Evolutionary conservation across 2,888 invertebrate genomes (phyloP).

Genomic region (Labia minor): DNA sequence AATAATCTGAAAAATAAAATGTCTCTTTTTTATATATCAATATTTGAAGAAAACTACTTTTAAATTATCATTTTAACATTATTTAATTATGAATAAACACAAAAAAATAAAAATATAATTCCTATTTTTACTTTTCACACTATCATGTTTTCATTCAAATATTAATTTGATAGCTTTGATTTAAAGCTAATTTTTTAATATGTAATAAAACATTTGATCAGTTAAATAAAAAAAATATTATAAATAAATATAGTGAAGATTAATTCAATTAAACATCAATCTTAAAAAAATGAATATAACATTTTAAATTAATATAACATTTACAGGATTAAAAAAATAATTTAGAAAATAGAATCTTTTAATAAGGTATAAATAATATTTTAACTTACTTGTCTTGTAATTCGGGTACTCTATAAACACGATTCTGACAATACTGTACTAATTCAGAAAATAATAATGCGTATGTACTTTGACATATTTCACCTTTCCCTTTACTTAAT

Average conservation of each 20-base stretch:
- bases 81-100: too few relatives aligned
- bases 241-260: too few relatives aligned
- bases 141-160: too few relatives aligned
- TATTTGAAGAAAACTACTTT: too few relatives aligned
- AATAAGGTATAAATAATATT: background rate
- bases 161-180: too few relatives aligned
- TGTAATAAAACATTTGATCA: too few relatives aligned
- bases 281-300: slow-evolving; percentile 18
- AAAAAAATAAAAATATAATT: too few relatives aligned
- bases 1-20: slow-evolving; percentile 55
- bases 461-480: slow-evolving; percentile 84
- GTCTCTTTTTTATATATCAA: too few relatives aligned
- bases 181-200: too few relatives aligned
- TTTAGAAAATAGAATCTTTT: background rate
- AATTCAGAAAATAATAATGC: slow-evolving; percentile 95
- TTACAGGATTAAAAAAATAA: background rate
- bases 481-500: slow-evolving; percentile 81
- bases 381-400: slow-evolving; percentile 74
- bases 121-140: too few relatives aligned
- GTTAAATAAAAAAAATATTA: too few relatives aligned
- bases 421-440: slow-evolving; percentile 95
- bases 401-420: slow-evolving; percentile 89
- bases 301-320: slow-evolving; percentile 4
- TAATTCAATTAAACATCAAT: slow-evolving; percentile 18
- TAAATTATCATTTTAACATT: too few relatives aligned